A percentile compares a stretch with the other conserved stretches of the same genome.
phyloP scores from a whole-genome alignment of 2,797 vertebrate genomes.

The Microtus californicus region DNA sequence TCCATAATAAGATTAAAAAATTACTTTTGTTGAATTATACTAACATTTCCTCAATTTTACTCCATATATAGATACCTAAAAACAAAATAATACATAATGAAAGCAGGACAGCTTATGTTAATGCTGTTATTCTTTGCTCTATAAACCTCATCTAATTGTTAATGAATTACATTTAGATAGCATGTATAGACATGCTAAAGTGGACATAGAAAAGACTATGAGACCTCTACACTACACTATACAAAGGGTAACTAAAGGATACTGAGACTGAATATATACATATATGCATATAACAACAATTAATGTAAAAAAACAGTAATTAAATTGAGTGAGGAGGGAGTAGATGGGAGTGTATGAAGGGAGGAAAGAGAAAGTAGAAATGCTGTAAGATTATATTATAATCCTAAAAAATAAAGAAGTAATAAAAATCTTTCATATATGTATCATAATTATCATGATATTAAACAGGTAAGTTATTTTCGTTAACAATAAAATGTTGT shows the following conservation, averaged over 20 bases:
- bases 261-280: background rate
- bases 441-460: background rate
- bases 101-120: background rate
- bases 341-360: background rate
- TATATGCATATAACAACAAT: background rate
- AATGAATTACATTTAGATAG: background rate
- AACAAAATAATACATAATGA: background rate
- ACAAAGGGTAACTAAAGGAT: background rate
- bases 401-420: background rate
- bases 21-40: slow-evolving; percentile 9
- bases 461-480: slow-evolving; percentile 46
- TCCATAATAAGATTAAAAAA: slow-evolving; percentile 6
- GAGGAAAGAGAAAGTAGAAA: background rate
- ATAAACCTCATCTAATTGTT: slow-evolving; percentile 30
- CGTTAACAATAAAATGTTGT: background rate
- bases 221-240: background rate
- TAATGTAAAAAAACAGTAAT: background rate
- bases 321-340: background rate
- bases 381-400: background rate
- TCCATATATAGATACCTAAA: background rate
- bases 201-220: background rate
- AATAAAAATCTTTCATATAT: slow-evolving; percentile 4
- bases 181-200: background rate
- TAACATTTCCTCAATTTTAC: slow-evolving; percentile 20
- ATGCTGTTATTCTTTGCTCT: background rate